Evolutionary conservation across 2,888 invertebrate genomes (phyloP).

Genomic region (Elmis aenea): DNA sequence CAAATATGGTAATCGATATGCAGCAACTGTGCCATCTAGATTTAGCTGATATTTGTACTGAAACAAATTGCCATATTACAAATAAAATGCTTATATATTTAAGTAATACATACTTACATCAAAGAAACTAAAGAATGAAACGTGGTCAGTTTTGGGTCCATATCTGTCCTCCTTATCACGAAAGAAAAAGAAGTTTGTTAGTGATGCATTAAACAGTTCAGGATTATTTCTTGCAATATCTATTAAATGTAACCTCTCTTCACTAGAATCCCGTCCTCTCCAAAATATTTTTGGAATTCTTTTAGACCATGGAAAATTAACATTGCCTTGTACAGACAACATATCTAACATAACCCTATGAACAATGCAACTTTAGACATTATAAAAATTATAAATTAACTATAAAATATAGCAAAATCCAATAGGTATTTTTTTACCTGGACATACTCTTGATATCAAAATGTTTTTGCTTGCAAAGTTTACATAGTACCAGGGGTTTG

Average conservation of each 20-base stretch:
- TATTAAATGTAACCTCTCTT: conserved; percentile 76
- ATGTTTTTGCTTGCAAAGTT: no score
- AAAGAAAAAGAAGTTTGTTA: conserved; percentile 96
- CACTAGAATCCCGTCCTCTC: conserved; percentile 89
- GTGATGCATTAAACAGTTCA: conserved; percentile 80
- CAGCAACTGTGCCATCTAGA: conserved; percentile 94
- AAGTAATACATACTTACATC: conserved; percentile 59
- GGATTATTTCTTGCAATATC: conserved; percentile 70
- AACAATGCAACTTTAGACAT: no score
- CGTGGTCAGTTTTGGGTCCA: conserved; percentile 77
- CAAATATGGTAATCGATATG: conserved; percentile 89
- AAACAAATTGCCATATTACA: conserved; percentile 31
- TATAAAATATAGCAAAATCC: no score
- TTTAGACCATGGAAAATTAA: conserved; percentile 64
- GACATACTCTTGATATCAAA: no score
- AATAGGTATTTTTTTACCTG: no score
- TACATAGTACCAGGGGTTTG: no score
- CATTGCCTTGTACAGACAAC: conserved; percentile 82
- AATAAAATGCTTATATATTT: conserved; percentile 4
- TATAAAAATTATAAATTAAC: no score
- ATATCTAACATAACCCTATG: conserved; percentile 82
- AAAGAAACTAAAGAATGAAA: conserved; percentile 92
- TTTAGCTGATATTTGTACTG: conserved; percentile 94
- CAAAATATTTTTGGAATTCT: conserved; percentile 78
- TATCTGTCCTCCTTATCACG: conserved; percentile 76